Conservation (phyloP, 2,888 invertebrate species). For the Tolmerus cingulatus region DNA sequence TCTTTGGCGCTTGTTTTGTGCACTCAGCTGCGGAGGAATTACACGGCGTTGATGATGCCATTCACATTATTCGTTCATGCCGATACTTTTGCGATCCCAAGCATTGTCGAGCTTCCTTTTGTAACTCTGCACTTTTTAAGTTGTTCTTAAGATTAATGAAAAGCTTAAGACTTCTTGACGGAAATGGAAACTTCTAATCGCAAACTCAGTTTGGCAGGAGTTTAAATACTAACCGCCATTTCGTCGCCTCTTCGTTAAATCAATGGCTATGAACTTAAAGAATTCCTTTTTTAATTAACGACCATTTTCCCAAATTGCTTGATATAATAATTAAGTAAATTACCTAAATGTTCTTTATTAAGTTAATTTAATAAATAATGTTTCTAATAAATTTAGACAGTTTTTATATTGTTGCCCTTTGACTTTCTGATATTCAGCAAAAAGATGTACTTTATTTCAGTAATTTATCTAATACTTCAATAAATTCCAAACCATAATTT, state of each 20-base stretch:
- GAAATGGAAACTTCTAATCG: background rate
- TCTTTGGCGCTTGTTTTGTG: background rate
- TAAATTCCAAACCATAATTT: too few relatives aligned
- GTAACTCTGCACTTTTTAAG: background rate
- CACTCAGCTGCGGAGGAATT: background rate
- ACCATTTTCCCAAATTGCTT: too few relatives aligned
- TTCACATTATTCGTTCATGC: background rate
- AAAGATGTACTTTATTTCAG: too few relatives aligned
- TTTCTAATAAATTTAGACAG: too few relatives aligned
- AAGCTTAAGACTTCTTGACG: background rate
- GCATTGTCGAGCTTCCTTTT: background rate
- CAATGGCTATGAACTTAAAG: too few relatives aligned
- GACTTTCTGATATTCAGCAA: too few relatives aligned
- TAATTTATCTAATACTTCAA: too few relatives aligned
- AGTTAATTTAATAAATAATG: too few relatives aligned
- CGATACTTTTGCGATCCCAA: background rate
- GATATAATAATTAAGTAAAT: too few relatives aligned
- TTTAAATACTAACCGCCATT: background rate
- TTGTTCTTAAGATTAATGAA: background rate
- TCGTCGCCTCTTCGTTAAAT: background rate
- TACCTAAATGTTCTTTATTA: too few relatives aligned
- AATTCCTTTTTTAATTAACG: too few relatives aligned
- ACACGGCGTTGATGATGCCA: background rate
- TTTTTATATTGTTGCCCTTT: too few relatives aligned
- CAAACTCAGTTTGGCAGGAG: background rate